These are phyloP conservation scores for Drosophila asahinai DNA, from an alignment of 1,140 invertebrate species.

Conservation along the genomic window DNA sequence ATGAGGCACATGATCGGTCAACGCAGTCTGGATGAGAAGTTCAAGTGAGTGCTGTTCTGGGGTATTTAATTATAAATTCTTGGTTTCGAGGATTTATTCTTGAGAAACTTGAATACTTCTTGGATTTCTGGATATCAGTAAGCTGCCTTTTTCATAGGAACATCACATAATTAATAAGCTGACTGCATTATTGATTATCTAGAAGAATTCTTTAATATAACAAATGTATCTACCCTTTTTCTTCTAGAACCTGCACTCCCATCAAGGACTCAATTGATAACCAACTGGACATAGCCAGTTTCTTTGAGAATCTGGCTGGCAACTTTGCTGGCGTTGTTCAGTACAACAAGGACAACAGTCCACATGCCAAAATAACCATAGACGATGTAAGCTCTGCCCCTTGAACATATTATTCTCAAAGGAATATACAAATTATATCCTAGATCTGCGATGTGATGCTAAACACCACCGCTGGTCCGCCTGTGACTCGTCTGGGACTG, in stretches of 20 bases:
- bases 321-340: slow-evolving; percentile 96
- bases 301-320: slow-evolving; percentile 92
- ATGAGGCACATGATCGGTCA: slow-evolving; percentile 88
- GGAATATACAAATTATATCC: not conserved
- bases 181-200: no score
- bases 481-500: slow-evolving; percentile 89
- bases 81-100: not conserved
- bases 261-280: slow-evolving; percentile 88
- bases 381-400: slow-evolving; percentile 85
- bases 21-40: slow-evolving; percentile 88
- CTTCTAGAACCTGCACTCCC: slow-evolving; percentile 90
- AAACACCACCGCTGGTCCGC: slow-evolving; percentile 87
- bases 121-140: no score
- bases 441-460: slow-evolving; percentile 91
- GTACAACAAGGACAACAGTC: slow-evolving; percentile 97
- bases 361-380: slow-evolving; percentile 91
- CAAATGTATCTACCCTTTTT: not conserved
- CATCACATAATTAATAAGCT: no score
- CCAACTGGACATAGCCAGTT: slow-evolving; percentile 91
- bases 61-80: not conserved
- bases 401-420: not conserved
- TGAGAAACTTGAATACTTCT: not conserved
- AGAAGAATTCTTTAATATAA: no score
- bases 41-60: slow-evolving; percentile 86
- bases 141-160: not conserved